Evolutionary conservation across 2,888 invertebrate species (phyloP).

Genomic region (Zonitis immaculata): DNA sequence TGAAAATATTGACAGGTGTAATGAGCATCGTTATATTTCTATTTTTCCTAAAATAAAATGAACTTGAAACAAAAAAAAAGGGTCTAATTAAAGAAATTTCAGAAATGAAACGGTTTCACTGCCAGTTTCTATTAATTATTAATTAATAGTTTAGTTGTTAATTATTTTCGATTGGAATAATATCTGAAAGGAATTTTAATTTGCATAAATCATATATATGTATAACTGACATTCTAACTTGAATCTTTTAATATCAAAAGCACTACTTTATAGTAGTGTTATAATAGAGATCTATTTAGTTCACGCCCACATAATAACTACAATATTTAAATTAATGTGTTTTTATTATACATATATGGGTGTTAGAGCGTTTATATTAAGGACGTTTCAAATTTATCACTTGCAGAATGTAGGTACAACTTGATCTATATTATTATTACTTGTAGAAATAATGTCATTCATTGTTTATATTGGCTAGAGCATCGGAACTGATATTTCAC

Average conservation of each 20-base stretch:
- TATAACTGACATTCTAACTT: slow-evolving; percentile 6
- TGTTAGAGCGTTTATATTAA: too few species aligned
- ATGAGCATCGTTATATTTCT: slow-evolving; percentile 28
- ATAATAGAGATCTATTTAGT: slow-evolving; percentile 27
- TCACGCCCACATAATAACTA: slow-evolving; percentile 20
- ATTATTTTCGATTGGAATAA: background rate
- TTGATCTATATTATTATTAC: too few species aligned
- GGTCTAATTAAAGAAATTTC: too few species aligned
- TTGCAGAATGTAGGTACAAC: too few species aligned
- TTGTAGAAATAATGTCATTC: too few species aligned
- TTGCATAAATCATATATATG: slow-evolving; percentile 16
- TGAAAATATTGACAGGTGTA: slow-evolving; percentile 31
- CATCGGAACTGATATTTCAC: too few species aligned
- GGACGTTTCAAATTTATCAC: too few species aligned
- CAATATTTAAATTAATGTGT: slow-evolving; percentile 9
- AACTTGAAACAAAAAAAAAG: too few species aligned
- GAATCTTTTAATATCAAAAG: slow-evolving; percentile 13
- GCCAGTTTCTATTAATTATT: too few species aligned
- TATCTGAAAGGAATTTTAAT: slow-evolving; percentile 2
- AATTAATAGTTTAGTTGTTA: background rate
- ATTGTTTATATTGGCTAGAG: too few species aligned
- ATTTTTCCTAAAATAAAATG: too few species aligned
- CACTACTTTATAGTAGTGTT: slow-evolving; percentile 17
- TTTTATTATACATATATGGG: background rate
- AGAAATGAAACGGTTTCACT: too few species aligned